Base-by-base conservation (phyloP, 2,797 vertebrate species). In the Pseudochromis fuscus region DNA sequence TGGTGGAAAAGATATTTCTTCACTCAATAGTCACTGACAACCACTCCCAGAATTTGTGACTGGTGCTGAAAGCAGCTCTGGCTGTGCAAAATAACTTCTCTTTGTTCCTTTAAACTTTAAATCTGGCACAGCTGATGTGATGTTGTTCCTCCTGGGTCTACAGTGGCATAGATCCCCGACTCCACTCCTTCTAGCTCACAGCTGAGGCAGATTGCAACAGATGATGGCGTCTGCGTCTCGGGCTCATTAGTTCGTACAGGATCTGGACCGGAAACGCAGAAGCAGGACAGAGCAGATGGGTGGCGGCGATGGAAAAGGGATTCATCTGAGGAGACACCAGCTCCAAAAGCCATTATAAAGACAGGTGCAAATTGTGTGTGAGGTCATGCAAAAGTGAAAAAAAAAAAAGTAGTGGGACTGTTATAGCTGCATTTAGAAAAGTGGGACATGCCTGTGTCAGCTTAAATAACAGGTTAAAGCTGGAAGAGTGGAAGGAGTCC, bases 221-320 rank as follows among this genome's bases (percentile, higher is more conserved):
- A 76, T 49, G 63, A 84, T 68, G 59, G 23, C 42, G 57, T 64
- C 71, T 49, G 45, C 9, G 16, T 61, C 53, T 68, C 68, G 27
- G 52, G 44, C 56, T 72, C 75, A 75, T 75, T 77, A 70, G 64
- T 75, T 67, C 16, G 7, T 42, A n/a, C 59, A 67, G 48, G 63
- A 81, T 57, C 55, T 79, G 45, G 40, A 25, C 46, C 58, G 58
- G 30, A 76, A 75, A 76, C 55, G 58, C 58, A 72, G 49, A 72
- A 81, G 21, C 40, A 40, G 69, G 62, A 58, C 69, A 21, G 70
- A 81, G 56, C 77, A 83, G 75, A 83, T 62, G 69, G 68, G 61
- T 55, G 62, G 57, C 33, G 40, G 28, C 1, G 3, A 52, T 57
- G 52, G 58, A 56, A 60, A 76, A 72, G 50, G 18, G 44, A 68